Conservation (phyloP, 2,113 vertebrate genomes). For the Antechinus stuartii region DNA sequence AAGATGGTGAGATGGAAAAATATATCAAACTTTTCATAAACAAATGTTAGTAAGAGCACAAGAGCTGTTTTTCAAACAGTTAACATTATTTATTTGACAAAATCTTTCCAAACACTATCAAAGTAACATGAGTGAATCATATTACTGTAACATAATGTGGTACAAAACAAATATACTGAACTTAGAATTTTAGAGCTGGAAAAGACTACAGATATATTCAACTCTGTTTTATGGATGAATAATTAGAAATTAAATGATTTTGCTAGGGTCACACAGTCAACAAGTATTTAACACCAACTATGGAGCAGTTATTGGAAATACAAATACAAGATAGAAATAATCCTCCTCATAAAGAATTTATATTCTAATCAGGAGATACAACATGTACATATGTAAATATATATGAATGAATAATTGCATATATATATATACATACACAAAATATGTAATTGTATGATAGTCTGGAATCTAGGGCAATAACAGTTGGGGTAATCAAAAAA, state of each 20-base stretch:
- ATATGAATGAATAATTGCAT: background rate
- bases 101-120: background rate
- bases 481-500: background rate
- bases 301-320: background rate
- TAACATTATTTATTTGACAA: background rate
- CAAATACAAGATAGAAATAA: background rate
- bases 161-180: background rate
- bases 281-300: background rate
- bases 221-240: background rate
- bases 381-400: background rate
- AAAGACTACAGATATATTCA: background rate
- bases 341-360: background rate
- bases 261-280: background rate
- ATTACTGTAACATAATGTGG: background rate
- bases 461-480: background rate
- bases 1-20: slow-evolving; percentile 21
- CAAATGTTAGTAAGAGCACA: slow-evolving; percentile 1
- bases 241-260: background rate
- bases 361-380: background rate
- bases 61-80: background rate
- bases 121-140: background rate
- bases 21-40: background rate
- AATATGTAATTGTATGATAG: background rate
- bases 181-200: background rate
- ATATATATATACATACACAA: background rate